Evolutionary conservation across 1,140 invertebrate species (phyloP).

Genomic region (Diorhabda sublineata): DNA sequence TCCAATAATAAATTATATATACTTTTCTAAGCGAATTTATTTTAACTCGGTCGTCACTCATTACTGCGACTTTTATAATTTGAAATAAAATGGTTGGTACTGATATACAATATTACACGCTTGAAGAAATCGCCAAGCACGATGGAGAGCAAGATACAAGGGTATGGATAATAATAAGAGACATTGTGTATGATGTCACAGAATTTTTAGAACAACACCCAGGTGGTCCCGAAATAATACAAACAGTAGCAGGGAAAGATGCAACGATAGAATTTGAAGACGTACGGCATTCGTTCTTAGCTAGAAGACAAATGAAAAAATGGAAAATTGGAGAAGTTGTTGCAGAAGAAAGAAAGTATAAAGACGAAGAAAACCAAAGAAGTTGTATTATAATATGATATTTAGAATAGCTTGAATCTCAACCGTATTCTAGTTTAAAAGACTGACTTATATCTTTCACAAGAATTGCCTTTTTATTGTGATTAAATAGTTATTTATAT

Average conservation of each 20-base stretch:
- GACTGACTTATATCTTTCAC: too few species aligned
- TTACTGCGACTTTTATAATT: too few species aligned
- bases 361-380: background rate
- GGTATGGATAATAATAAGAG: slow-evolving; percentile 61
- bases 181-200: slow-evolving; percentile 63
- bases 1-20: too few species aligned
- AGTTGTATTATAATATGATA: too few species aligned
- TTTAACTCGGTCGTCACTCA: too few species aligned
- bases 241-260: slow-evolving; percentile 62
- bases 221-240: slow-evolving; percentile 57
- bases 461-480: too few species aligned
- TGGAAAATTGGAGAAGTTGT: slow-evolving; percentile 62
- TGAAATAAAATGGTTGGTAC: background rate
- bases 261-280: slow-evolving; percentile 60
- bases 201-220: slow-evolving; percentile 63
- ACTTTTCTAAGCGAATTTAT: too few species aligned
- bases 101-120: slow-evolving; percentile 44
- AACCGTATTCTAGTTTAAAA: too few species aligned
- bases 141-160: slow-evolving; percentile 52
- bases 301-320: slow-evolving; percentile 53
- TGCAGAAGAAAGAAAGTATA: slow-evolving; percentile 41
- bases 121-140: slow-evolving; percentile 54
- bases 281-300: slow-evolving; percentile 61
- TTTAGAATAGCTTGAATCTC: too few species aligned
- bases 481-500: too few species aligned